Conservation (phyloP, 2,113 vertebrate species). For the Otolemur garnettii region DNA sequence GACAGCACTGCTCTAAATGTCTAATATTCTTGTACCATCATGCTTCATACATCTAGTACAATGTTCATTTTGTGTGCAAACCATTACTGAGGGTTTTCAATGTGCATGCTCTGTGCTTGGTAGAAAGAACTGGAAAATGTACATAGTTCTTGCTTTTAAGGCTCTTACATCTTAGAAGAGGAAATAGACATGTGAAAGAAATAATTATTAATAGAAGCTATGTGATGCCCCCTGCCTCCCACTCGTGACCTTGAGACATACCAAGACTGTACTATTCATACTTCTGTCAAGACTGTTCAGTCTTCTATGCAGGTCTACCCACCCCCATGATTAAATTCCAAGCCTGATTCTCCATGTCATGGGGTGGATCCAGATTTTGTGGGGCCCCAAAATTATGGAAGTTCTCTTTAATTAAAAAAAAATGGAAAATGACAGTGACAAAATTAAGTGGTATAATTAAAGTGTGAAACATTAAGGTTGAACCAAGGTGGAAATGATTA, state of each 20-base stretch:
- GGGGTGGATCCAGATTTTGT: not conserved
- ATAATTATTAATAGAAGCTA: not conserved
- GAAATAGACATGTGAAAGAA: not conserved
- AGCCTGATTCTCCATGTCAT: not conserved
- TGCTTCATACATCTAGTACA: not conserved
- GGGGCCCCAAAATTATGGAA: not conserved
- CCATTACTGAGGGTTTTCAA: not conserved
- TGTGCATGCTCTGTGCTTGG: not conserved
- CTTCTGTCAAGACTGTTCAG: not conserved
- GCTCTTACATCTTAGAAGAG: slow-evolving; percentile 9
- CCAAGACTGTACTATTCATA: not conserved
- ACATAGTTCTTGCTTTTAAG: slow-evolving; percentile 11
- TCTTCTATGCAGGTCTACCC: not conserved
- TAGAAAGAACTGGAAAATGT: not conserved
- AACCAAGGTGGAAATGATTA: not conserved
- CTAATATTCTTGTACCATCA: not conserved
- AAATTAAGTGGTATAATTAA: not conserved
- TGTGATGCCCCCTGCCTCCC: not conserved
- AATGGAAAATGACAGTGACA: not conserved
- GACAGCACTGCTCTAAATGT: not conserved
- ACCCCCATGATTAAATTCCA: not conserved
- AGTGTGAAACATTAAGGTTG: not conserved
- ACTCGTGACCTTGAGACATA: not conserved
- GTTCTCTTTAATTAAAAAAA: not conserved
- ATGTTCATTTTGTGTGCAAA: not conserved